These are phyloP conservation scores for Hedya salicella DNA, from an alignment of 2,888 invertebrate species.

Conservation along the genomic window DNA sequence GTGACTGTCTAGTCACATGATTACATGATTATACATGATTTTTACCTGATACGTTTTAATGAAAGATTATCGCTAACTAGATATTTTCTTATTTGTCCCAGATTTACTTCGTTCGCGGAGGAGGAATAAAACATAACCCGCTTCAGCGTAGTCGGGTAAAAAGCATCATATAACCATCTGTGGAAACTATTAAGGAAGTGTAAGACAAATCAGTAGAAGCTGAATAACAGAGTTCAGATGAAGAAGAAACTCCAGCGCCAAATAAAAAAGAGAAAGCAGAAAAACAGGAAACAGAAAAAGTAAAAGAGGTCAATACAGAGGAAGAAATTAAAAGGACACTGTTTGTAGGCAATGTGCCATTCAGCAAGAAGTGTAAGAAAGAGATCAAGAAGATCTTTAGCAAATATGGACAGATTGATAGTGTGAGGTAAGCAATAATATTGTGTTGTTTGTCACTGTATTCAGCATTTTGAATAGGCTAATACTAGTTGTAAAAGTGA, in stretches of 20 bases:
- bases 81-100: no score
- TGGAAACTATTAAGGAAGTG: constrained; percentile 64
- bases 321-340: constrained; percentile 86
- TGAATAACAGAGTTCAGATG: constrained; percentile 65
- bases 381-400: constrained; percentile 86
- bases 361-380: constrained; percentile 81
- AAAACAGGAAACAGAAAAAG: constrained; percentile 49
- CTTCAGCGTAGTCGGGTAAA: no score
- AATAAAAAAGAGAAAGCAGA: constrained; percentile 48
- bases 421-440: constrained; percentile 81
- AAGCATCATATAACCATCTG: no score
- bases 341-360: constrained; percentile 91
- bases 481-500: no score
- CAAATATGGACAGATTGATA: constrained; percentile 88
- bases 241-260: constrained; percentile 51
- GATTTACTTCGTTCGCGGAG: no score
- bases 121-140: no score
- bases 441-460: no score
- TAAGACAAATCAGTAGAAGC: constrained; percentile 55
- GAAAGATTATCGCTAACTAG: no score
- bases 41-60: no score
- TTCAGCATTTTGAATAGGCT: no score
- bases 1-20: no score
- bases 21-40: no score
- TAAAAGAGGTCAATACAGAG: constrained; percentile 46